Base-by-base conservation (phyloP, 2,113 vertebrate genomes). In the Collichthys lucidus region DNA sequence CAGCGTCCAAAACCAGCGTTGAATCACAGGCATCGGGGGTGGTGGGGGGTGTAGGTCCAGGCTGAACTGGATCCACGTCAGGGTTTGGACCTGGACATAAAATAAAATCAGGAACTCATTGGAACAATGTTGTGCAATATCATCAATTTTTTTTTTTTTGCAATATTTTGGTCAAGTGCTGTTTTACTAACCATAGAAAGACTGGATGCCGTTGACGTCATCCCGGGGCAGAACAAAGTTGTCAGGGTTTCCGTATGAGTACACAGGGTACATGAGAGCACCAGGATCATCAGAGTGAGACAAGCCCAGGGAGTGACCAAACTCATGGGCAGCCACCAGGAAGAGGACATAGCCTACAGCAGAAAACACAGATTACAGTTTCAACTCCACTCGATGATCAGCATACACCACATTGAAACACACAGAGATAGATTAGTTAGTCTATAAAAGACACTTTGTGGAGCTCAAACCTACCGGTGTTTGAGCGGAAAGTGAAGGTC, bases 251-350 rank as follows among this genome's bases (percentile, higher is more conserved):
- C 40, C 95, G 93, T 92, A 97, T 35, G 95, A 87, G 26, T 98
- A 99, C 2, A 56, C 29, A 2, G 97, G 96, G 81, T 92, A 96
- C 98, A 99, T 99, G 85, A 99, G 93, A 2, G 98, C 97, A 50
- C 96, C 96, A 2, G 95, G 91, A 74, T 98, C 97, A 0, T 16
- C 4, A 24, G 98, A 99, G 85, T 99, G 98, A 74, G 91, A 82
- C 29, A 99, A 94, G 17, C 98, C 98, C 85, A 99, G 75, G 0
- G 98, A 95, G 86, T 99, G 98, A 52, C 98, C 98, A 64, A 99
- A 96, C 88, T 99, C 98, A 86, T 99, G 98, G 71, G 98, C 98
- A 61, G 96, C 91, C 40, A 99, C 97, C 59, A 97, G 63, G 92
- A 99, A 98, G 74, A 99, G 93, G 67, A 96, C 94, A 59, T 96